Evolutionary conservation across 2,888 invertebrate genomes (phyloP), one percentile per base, ranked within the genome.

Genomic region (Cataglyphis rosenhaueri): DNA sequence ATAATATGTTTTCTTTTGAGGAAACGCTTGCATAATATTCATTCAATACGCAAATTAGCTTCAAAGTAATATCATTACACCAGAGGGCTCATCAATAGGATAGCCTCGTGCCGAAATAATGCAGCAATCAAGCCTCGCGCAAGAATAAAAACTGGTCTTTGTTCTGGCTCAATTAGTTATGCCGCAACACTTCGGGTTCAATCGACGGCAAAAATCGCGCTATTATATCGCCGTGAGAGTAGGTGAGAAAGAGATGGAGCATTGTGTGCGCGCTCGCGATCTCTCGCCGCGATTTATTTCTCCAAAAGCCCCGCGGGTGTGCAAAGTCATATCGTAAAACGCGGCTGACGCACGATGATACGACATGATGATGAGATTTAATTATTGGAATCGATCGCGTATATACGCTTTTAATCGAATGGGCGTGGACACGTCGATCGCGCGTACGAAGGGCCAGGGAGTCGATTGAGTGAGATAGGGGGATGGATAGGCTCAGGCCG

Each of bases 341-440:
- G 68, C 55, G 74, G 74, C 83, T 84, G 84, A 84, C 84, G 83
- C 71, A 75, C 64, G 65, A 75, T 81, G 73, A 82, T 81, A 78
- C 82, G 86, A 87, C 84, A 21, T 0, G 25, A 86, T 88, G 90
- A 79, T 79, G 88, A 86, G 88, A 90, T 92, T 93, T 92, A 92
- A 93, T 93, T 92, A 93, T 93, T 90, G 81, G 86, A 85, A 92
- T 92, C 92, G 91, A 93, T 91, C 88, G 88, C 83, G 74, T 73
- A 71, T 78, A 82, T 90, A 90, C 88, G 87, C 88, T 87, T 89
- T 92, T 92, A 92, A 93, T 92, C 92, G 91, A 74, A 79, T 90
- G 91, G 92, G 91, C 91, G 92, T 90, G 87, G 85, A 84, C 86
- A 71, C 85, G 85, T 87, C 87, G 85, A 88, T 82, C 84, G 84